phyloP scores from a whole-genome alignment of 2,113 vertebrate genomes.

The Etia nguti region DNA sequence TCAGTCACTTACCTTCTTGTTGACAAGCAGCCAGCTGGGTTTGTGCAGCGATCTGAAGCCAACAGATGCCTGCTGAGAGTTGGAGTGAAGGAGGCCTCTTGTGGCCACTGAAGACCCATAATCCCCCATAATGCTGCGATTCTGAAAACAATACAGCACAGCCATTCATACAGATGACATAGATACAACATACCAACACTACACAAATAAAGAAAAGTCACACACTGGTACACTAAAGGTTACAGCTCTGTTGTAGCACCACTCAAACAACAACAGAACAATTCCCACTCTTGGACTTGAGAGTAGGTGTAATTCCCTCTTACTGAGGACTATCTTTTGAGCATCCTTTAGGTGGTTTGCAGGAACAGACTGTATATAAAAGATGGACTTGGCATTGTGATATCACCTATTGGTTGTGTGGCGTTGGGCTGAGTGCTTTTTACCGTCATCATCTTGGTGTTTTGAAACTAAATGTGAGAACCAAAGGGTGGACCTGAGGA shows the following conservation, averaged over 20 bases:
- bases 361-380: not conserved
- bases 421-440: not conserved
- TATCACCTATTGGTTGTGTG: not conserved
- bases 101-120: slow-evolving; percentile 86
- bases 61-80: slow-evolving; percentile 76
- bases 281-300: too few relatives aligned
- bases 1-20: slow-evolving; percentile 79
- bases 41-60: slow-evolving; percentile 93
- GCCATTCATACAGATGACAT: not conserved
- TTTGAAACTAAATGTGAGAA: not conserved
- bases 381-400: not conserved
- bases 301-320: accelerated
- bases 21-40: slow-evolving; percentile 89
- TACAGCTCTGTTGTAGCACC: not conserved
- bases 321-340: not conserved
- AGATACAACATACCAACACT: not conserved
- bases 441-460: not conserved
- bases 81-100: slow-evolving; percentile 89
- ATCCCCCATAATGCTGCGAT: slow-evolving; percentile 71
- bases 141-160: slow-evolving; percentile 63
- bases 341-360: not conserved
- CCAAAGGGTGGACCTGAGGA: accelerated
- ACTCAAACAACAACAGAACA: not conserved
- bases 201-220: not conserved
- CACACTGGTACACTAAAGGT: accelerated